Percentiles rank a stretch among this genome's conserved stretches.
Conservation (phyloP, 2,797 vertebrate species). For the Macropus fuliginosus region DNA sequence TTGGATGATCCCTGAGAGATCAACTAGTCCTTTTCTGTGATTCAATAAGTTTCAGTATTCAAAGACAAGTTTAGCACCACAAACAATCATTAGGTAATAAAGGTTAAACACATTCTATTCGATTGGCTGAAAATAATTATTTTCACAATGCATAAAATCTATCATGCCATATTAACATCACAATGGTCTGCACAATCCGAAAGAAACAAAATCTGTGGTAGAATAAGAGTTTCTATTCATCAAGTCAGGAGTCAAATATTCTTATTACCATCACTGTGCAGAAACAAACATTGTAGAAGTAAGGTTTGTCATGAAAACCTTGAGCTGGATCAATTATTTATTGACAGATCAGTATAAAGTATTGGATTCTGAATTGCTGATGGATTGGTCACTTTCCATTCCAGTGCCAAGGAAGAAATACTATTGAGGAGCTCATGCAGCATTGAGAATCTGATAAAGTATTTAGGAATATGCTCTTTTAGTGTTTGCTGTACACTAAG, state of each 20-base stretch:
- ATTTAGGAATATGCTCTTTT: too few relatives aligned
- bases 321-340: slow-evolving; percentile 73
- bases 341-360: slow-evolving; percentile 55
- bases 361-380: slow-evolving; percentile 68
- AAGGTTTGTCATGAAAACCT: slow-evolving; percentile 65
- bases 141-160: background rate
- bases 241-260: background rate
- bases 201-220: background rate
- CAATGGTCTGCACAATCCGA: background rate
- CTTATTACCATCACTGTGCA: slow-evolving; percentile 51
- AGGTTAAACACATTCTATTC: background rate
- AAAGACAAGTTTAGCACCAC: background rate
- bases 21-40: background rate
- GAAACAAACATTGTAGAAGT: slow-evolving; percentile 71
- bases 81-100: background rate
- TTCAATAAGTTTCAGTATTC: background rate
- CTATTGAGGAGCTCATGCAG: background rate
- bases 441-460: background rate
- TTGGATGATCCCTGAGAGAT: background rate
- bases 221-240: background rate
- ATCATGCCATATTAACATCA: background rate
- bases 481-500: too few relatives aligned
- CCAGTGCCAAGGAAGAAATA: slow-evolving; percentile 47
- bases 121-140: background rate
- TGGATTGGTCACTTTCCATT: slow-evolving; percentile 35